These are phyloP conservation scores for Dasysyrphus tricinctus DNA, from an alignment of 2,888 invertebrate genomes.

Conservation along the genomic window DNA sequence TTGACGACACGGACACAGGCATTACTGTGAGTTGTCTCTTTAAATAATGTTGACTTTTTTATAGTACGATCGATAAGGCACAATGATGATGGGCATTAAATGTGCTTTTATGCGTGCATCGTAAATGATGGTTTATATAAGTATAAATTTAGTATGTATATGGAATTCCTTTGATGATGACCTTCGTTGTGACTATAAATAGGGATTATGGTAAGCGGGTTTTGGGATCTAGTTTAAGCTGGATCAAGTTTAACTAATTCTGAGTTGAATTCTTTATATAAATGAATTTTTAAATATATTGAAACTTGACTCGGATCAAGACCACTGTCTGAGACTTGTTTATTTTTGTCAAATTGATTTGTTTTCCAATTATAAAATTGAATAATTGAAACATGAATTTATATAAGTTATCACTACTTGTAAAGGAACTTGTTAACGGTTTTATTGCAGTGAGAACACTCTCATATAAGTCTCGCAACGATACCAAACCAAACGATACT, in stretches of 20 bases:
- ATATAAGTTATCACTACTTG: no score
- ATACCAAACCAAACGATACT: no score
- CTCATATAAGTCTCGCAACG: no score
- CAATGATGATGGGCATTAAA: conserved; percentile 21
- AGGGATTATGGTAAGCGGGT: conserved; percentile 30
- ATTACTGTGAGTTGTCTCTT: conserved; percentile 35
- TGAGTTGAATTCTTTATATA: neutral
- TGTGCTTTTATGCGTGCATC: conserved; percentile 37
- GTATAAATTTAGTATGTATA: neutral
- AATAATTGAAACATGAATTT: no score
- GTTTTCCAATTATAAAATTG: no score
- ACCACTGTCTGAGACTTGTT: no score
- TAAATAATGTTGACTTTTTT: conserved; percentile 45
- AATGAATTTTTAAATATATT: neutral
- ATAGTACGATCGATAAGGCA: conserved; percentile 40
- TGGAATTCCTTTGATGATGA: conserved; percentile 26
- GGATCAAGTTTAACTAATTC: neutral
- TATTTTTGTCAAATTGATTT: no score
- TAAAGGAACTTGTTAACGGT: no score
- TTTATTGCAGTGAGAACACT: no score
- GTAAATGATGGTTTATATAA: neutral
- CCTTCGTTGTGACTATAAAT: conserved; percentile 50
- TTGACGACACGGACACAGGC: neutral
- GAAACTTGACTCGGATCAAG: no score
- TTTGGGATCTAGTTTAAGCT: conserved; percentile 8